Percentiles rank a stretch among this genome's conserved stretches.
phyloP scores from a whole-genome alignment of 2,113 vertebrate genomes.

The Lepus timidus region DNA sequence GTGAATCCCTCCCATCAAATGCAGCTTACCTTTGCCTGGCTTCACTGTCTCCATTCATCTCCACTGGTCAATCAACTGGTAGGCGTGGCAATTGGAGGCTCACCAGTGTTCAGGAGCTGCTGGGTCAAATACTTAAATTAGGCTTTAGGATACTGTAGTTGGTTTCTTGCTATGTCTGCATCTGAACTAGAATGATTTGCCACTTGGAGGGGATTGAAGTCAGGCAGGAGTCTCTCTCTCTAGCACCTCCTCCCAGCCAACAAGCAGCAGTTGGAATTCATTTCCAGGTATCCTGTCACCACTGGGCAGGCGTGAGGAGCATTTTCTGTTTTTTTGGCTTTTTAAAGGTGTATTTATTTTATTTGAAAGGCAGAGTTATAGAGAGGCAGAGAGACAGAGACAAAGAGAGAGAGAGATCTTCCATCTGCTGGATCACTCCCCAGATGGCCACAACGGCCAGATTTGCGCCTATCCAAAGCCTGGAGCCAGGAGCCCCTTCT shows the following conservation, averaged over 20 bases:
- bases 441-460: too few species aligned
- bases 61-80: neutral
- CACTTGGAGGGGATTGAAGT: neutral
- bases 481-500: too few species aligned
- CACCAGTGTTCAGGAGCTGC: neutral
- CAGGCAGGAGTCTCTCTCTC: neutral
- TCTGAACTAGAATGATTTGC: neutral
- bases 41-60: neutral
- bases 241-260: neutral
- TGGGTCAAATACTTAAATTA: neutral
- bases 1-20: neutral
- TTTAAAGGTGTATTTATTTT: too few species aligned
- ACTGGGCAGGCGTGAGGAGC: neutral
- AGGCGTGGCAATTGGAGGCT: neutral
- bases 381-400: too few species aligned
- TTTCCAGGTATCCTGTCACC: neutral
- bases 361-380: too few species aligned
- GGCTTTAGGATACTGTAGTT: neutral
- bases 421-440: too few species aligned
- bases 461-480: too few species aligned
- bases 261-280: neutral
- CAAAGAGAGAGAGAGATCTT: too few species aligned
- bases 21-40: neutral
- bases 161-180: neutral
- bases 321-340: neutral